Evolutionary conservation across 23 tunicate species (phyloP), one percentile per base, ranked within the genome.

Genomic region (Oikopleura albicans): DNA sequence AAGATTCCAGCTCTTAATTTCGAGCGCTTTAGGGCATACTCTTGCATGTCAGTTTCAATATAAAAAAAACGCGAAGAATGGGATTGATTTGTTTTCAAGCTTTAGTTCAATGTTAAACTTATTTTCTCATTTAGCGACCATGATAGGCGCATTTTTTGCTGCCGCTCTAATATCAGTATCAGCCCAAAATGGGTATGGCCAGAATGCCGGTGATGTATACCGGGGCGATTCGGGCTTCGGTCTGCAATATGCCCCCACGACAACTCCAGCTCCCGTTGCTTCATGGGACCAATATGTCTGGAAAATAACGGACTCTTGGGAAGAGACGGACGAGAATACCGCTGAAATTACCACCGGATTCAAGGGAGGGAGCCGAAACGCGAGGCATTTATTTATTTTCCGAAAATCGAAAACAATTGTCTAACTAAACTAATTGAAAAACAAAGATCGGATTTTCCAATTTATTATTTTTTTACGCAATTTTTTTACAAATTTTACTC

Each of bases 171-270:
- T 71, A 16, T 71, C 79, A 31, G 79, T 71, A 12, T 71, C 79
- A 71, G 79, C 79, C 79, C 79, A 71, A 71, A 2, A 22, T 29
- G 79, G 79, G 35, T 71, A 71, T 49, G 63, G 22, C 63, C 63
- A 49, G 63, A 49, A 49, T 49, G 63, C 63, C 12, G 22, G 22
- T 22, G 22, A 22, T 49, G 63, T 12, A 12, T 49, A 49, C 22
- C 12, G 63, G 63, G 63, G 63, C 63, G 63, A 49, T 49, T 12
- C 16, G 22, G 63, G 63, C 12, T 49, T 49, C 22, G 63, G 63
- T 22, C 63, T 49, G 12, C 63, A 49, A 49, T 49, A 49, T 49
- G 63, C 63, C 63, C 63, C 63, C 12, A 49, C 63, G 22, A 49
- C 63, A 12, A 49, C 63, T 8, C 63, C 33, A 4, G 79, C 79